phyloP scores from a whole-genome alignment of 2,888 invertebrate genomes.

The Metalampra italica region DNA sequence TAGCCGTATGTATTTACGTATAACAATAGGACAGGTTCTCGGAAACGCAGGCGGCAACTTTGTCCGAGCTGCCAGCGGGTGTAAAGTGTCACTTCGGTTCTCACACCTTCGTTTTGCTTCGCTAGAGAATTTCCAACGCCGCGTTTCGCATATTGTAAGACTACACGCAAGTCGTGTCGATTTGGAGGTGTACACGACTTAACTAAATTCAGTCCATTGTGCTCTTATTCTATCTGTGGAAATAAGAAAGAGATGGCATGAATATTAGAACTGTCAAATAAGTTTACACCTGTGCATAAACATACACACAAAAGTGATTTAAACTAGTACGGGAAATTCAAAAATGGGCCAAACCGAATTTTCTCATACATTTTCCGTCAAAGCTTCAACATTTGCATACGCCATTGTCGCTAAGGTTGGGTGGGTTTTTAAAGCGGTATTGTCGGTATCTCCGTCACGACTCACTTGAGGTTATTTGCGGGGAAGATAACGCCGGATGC shows the following conservation, averaged over 20 bases:
- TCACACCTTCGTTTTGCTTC: background rate
- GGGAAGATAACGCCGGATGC: conserved; percentile 1
- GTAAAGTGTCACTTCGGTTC: background rate
- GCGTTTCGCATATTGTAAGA: too few species aligned
- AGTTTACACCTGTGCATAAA: too few species aligned
- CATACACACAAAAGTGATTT: too few species aligned
- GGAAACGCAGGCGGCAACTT: background rate
- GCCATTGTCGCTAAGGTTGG: conserved; percentile 3
- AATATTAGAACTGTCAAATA: too few species aligned
- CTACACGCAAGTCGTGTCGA: too few species aligned
- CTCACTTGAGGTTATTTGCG: background rate
- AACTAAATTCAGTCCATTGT: too few species aligned
- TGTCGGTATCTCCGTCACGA: conserved; percentile 5
- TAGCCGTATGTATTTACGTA: background rate
- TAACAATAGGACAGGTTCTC: background rate
- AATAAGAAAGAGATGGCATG: too few species aligned
- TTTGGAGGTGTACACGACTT: too few species aligned
- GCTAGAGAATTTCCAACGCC: background rate
- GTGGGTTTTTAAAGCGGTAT: background rate
- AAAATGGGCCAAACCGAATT: background rate
- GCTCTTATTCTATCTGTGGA: too few species aligned
- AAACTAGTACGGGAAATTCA: background rate
- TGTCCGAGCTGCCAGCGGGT: background rate
- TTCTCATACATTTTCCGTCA: background rate
- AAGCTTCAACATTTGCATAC: conserved; percentile 7